phyloP scores from a whole-genome alignment of 2,113 vertebrate genomes.

The Salvator merianae region DNA sequence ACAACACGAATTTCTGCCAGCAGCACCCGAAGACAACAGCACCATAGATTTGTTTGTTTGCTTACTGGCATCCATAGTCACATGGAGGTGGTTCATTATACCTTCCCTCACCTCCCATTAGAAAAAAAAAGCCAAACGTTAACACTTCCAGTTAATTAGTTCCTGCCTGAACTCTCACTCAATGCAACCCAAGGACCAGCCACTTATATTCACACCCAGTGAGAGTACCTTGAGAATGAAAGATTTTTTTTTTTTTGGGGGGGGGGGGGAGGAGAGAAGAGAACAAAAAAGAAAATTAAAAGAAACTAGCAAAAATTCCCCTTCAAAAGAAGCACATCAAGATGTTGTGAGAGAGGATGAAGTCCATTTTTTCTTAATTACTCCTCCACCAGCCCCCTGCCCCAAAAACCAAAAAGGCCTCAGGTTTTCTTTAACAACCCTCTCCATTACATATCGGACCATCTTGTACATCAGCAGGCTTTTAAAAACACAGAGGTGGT shows the following conservation, averaged over 20 bases:
- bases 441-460: slow-evolving; percentile 20
- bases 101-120: neutral
- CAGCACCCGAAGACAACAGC: slow-evolving; percentile 40
- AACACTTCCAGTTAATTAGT: slow-evolving; percentile 2
- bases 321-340: neutral
- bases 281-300: neutral
- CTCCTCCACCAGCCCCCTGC: neutral
- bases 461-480: slow-evolving; percentile 55
- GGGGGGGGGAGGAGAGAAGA: too few species aligned
- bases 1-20: slow-evolving; percentile 42
- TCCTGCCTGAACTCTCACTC: neutral
- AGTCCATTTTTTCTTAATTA: neutral
- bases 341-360: slow-evolving; percentile 2
- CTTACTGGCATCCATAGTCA: slow-evolving; percentile 45
- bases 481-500: neutral
- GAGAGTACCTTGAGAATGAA: neutral
- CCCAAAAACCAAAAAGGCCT: neutral
- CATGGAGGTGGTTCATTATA: neutral
- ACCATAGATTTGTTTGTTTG: slow-evolving; percentile 37
- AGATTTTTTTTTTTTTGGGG: neutral
- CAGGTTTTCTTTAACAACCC: neutral
- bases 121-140: neutral
- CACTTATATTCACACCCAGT: neutral
- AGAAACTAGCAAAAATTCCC: neutral
- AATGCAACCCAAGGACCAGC: slow-evolving; percentile 10